phyloP scores from a whole-genome alignment of 2,797 vertebrate genomes.

The Neosalanx taihuensis region DNA sequence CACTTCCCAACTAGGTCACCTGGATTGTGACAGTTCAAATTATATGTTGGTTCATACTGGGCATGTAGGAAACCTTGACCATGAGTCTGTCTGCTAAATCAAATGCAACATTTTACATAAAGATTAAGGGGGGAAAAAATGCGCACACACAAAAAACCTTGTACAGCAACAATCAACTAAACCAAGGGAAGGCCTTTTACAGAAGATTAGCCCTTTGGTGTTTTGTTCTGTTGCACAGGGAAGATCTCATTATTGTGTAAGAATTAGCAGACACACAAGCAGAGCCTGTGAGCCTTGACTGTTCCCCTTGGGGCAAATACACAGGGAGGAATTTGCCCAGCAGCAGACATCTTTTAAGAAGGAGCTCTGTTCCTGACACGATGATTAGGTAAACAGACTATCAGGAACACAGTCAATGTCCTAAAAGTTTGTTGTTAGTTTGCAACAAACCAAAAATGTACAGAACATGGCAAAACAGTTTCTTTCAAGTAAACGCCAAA shows the following conservation, averaged over 20 bases:
- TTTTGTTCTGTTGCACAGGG: background rate
- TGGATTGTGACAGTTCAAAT: background rate
- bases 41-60: background rate
- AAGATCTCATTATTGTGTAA: slow-evolving; percentile 12
- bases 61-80: slow-evolving; percentile 1
- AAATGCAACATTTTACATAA: background rate
- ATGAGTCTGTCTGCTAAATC: slow-evolving; percentile 8
- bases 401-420: background rate
- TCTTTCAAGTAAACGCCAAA: background rate
- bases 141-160: background rate
- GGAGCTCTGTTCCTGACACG: background rate
- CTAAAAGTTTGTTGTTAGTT: slow-evolving; percentile 8
- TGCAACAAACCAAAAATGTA: background rate
- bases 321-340: background rate
- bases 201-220: background rate
- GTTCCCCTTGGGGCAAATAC: background rate
- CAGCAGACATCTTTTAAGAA: slow-evolving; percentile 20
- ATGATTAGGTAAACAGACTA: background rate
- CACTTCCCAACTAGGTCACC: background rate
- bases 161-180: background rate
- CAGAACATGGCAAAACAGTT: slow-evolving; percentile 8
- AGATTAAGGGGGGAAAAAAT: background rate
- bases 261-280: slow-evolving; percentile 4
- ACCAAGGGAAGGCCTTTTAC: background rate
- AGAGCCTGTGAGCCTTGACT: background rate